Evolutionary conservation across 1,140 invertebrate genomes (phyloP).

Genomic region (Drosophila elegans): DNA sequence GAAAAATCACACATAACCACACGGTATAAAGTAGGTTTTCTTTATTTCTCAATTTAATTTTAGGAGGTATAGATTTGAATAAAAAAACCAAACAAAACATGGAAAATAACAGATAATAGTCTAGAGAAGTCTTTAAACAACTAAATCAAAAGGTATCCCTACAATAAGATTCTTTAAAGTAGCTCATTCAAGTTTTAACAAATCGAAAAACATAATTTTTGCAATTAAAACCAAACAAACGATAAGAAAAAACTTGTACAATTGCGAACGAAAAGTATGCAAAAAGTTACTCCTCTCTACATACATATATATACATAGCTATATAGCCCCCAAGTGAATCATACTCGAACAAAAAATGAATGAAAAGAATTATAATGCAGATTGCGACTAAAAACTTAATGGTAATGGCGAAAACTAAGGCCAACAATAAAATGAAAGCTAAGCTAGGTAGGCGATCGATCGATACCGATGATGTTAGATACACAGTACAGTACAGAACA

Average conservation of each 20-base stretch:
- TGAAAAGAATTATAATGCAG: conserved; percentile 9
- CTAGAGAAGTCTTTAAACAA: conserved; percentile 56
- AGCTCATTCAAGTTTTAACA: conserved; percentile 80
- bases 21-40: conserved; percentile 35
- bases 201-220: conserved; percentile 61
- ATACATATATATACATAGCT: conserved; percentile 69
- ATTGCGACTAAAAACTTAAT: conserved; percentile 36
- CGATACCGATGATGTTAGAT: conserved; percentile 48
- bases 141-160: conserved; percentile 61
- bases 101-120: conserved; percentile 47
- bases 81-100: conserved; percentile 12
- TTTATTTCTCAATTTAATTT: conserved; percentile 57
- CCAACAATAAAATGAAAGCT: conserved; percentile 63
- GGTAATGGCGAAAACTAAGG: conserved; percentile 21
- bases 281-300: conserved; percentile 74
- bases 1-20: conserved; percentile 51
- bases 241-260: conserved; percentile 60
- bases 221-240: conserved; percentile 49
- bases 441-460: conserved; percentile 71
- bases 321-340: conserved; percentile 64
- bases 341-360: conserved; percentile 48
- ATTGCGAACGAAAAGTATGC: conserved; percentile 61
- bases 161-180: conserved; percentile 54
- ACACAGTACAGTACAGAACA: conserved; percentile 36
- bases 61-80: conserved; percentile 34